These are phyloP conservation scores for Zalophus californianus DNA, from an alignment of 2,797 vertebrate species.

Conservation along the genomic window DNA sequence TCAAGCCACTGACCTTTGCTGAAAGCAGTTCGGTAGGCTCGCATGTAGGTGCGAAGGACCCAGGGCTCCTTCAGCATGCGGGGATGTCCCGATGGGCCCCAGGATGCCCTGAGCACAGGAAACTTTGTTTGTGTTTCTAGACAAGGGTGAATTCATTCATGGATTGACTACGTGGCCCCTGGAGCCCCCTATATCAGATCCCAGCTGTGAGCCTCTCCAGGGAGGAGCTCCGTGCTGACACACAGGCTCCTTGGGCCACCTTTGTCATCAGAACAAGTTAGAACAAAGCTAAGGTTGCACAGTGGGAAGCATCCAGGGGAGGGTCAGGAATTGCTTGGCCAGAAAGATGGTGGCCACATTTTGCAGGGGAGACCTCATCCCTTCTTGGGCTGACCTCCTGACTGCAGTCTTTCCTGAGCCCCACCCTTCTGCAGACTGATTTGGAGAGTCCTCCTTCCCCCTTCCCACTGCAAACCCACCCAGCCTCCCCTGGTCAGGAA, in stretches of 20 bases:
- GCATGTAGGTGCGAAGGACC: neutral
- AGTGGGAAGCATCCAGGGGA: neutral
- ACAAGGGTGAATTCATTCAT: rapidly evolving
- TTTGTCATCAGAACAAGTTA: neutral
- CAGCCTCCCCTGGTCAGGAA: neutral
- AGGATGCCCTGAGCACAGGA: neutral
- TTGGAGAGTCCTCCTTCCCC: neutral
- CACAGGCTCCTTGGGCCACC: neutral
- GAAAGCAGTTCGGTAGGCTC: rapidly evolving
- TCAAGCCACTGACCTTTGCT: no score
- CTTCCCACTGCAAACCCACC: neutral
- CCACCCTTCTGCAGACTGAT: rapidly evolving
- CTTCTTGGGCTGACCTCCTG: neutral
- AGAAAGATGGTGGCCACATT: rapidly evolving
- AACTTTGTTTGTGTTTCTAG: neutral
- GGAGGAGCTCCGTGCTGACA: no score
- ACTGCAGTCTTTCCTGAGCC: rapidly evolving
- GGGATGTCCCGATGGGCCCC: rapidly evolving
- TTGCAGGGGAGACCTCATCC: neutral
- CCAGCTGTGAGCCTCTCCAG: neutral
- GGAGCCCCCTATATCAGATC: neutral
- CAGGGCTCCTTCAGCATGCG: neutral
- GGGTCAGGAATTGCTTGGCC: neutral
- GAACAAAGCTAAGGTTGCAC: no score
- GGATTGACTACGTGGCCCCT: neutral